phyloP scores from a whole-genome alignment of 2,113 vertebrate species.

The Ciconia maguari region DNA sequence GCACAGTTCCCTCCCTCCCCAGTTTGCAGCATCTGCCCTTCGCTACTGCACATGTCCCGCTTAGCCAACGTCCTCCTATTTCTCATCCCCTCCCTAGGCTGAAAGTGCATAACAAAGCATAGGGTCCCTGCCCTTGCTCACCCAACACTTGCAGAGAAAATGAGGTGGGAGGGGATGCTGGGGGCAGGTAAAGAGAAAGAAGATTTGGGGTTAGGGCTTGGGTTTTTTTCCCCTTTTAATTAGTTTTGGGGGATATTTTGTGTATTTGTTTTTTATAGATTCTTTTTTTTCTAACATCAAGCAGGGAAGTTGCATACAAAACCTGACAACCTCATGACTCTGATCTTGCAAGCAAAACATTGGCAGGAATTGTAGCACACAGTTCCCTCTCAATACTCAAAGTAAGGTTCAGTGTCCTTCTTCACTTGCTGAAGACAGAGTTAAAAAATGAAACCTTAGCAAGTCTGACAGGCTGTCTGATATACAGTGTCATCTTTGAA shows the following conservation, averaged over 20 bases:
- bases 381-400: background rate
- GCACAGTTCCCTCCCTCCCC: background rate
- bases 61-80: background rate
- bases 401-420: background rate
- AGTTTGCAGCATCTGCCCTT: background rate
- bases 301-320: background rate
- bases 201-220: background rate
- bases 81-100: background rate
- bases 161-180: background rate
- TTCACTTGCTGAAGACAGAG: background rate
- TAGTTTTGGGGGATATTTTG: background rate
- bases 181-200: background rate
- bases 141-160: background rate
- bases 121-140: background rate
- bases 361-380: background rate
- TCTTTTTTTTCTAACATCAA: background rate
- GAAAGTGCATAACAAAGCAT: rapidly evolving
- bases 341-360: background rate
- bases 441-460: background rate
- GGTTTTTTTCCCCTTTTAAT: background rate
- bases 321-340: background rate
- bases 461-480: background rate
- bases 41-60: rapidly evolving
- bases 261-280: background rate
- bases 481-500: background rate